phyloP scores from a whole-genome alignment of 2,113 vertebrate species.

The Chaenogobius annularis region DNA sequence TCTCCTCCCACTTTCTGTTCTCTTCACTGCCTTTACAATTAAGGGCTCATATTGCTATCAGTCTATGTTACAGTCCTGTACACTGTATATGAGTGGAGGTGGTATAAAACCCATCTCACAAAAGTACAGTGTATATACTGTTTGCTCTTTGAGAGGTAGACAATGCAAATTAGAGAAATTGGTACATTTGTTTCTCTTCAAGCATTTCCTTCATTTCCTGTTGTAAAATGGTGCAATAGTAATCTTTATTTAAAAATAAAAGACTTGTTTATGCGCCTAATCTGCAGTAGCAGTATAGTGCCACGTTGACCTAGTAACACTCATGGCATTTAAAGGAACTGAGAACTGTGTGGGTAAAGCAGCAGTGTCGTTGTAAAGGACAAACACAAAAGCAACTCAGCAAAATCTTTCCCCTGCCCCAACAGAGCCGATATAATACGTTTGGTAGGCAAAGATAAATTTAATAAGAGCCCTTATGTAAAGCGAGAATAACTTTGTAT shows the following conservation, averaged over 20 bases:
- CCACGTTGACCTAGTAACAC: slow-evolving; percentile 19
- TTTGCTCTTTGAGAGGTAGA: not conserved
- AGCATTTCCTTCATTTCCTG: too few species aligned
- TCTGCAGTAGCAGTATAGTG: not conserved
- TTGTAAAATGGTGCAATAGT: too few species aligned
- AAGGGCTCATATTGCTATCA: slow-evolving; percentile 64
- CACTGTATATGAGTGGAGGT: slow-evolving; percentile 27
- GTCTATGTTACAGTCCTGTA: slow-evolving; percentile 38
- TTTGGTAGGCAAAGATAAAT: not conserved
- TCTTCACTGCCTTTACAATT: slow-evolving; percentile 60
- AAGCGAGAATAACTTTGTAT: too few species aligned
- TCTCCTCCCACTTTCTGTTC: slow-evolving; percentile 64
- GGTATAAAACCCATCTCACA: slow-evolving; percentile 9
- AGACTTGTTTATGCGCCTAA: not conserved
- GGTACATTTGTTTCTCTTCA: too few species aligned
- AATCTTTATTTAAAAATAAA: not conserved
- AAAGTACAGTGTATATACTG: not conserved
- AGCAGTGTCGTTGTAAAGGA: slow-evolving; percentile 38
- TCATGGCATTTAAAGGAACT: slow-evolving; percentile 47
- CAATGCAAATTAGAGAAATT: not conserved
- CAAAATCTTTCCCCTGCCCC: not conserved
- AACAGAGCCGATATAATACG: too few species aligned
- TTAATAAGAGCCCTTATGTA: not conserved
- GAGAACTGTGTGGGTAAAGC: slow-evolving; percentile 41
- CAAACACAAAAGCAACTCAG: slow-evolving; percentile 21